Conservation (phyloP, 2,888 invertebrate species). For the Lingula anatina region DNA sequence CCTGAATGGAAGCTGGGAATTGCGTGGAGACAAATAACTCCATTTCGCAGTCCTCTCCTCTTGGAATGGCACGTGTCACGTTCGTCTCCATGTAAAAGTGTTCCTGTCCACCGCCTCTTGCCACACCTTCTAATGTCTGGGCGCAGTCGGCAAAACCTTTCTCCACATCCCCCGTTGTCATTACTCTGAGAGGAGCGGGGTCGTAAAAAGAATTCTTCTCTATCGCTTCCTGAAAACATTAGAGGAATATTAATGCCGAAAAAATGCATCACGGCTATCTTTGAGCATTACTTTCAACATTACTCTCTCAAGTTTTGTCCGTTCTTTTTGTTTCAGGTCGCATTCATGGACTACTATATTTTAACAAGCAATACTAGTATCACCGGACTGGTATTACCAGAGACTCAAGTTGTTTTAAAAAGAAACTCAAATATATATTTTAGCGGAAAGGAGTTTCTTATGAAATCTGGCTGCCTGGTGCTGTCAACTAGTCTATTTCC, state of each 20-base stretch:
- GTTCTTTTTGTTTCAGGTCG: no score
- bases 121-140: conserved; percentile 68
- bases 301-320: neutral
- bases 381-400: no score
- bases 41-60: conserved; percentile 67
- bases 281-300: neutral
- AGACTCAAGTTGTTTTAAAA: no score
- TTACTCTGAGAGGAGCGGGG: neutral
- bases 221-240: conserved; percentile 11
- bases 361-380: no score
- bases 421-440: no score
- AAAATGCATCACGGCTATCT: neutral
- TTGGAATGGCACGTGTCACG: conserved; percentile 46
- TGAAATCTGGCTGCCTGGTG: no score
- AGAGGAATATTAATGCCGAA: neutral
- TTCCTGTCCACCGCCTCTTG: conserved; percentile 81
- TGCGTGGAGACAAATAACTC: conserved; percentile 80
- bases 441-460: no score
- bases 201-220: conserved; percentile 7
- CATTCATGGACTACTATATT: no score
- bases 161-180: conserved; percentile 59
- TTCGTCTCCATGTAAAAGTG: conserved; percentile 89
- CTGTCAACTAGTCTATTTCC: no score
- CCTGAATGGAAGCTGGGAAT: conserved; percentile 19
- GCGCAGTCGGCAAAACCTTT: conserved; percentile 63